phyloP scores from a whole-genome alignment of 2,797 vertebrate genomes.

The Gymnodraco acuticeps region DNA sequence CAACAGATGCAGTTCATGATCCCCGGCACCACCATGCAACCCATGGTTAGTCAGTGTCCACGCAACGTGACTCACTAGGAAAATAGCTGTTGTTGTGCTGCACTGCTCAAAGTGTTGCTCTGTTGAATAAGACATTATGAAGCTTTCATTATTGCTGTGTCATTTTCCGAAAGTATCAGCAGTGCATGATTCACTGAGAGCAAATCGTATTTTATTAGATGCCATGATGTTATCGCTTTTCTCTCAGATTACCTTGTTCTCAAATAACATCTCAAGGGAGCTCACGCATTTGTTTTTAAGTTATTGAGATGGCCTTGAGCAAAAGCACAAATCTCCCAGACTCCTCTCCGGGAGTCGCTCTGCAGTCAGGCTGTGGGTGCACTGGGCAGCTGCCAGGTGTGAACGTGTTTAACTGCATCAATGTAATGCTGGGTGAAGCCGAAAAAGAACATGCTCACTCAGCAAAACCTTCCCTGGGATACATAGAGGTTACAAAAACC shows the following conservation, averaged over 20 bases:
- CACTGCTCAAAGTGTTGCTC: not conserved
- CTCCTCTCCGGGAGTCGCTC: constrained; percentile 14
- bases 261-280: not conserved
- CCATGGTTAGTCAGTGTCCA: constrained; percentile 88
- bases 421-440: constrained; percentile 28
- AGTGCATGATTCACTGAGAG: not conserved
- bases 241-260: constrained; percentile 3
- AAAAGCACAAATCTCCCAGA: not conserved
- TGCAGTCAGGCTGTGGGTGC: constrained; percentile 20
- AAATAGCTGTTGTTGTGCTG: constrained; percentile 24
- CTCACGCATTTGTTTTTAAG: constrained; percentile 6
- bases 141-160: no score
- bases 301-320: constrained; percentile 47
- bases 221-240: not conserved
- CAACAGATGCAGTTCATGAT: constrained; percentile 99
- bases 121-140: no score
- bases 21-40: constrained; percentile 93
- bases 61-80: constrained; percentile 22
- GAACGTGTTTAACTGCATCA: constrained; percentile 59
- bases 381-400: constrained; percentile 63
- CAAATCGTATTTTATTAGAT: not conserved
- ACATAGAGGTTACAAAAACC: constrained; percentile 44
- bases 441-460: constrained; percentile 60
- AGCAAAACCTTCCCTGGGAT: constrained; percentile 48
- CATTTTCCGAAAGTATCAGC: no score